Evolutionary conservation across 2,797 vertebrate species (phyloP), one percentile per base, ranked within the genome.

Genomic region (Enteromius paludinosus): DNA sequence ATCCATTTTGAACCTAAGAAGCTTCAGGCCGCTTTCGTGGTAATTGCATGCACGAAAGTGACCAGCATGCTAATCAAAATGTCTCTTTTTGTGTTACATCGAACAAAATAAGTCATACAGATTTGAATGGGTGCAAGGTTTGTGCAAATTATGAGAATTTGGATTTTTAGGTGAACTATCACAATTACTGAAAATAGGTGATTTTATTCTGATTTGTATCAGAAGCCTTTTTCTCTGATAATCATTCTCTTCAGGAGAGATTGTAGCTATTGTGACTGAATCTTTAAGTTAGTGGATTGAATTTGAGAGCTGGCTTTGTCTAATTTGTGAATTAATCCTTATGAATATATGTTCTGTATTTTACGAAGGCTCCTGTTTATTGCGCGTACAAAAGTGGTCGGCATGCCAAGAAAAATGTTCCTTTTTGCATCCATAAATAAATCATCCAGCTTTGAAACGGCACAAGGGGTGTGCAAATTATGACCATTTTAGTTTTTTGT

Each of bases 1-100:
- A 65, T 66, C 17, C 17, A 66, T 66, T 66, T 35, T 20, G 17
- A 66, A 66, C 9, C 64, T 66, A 38, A 66, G 17, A 66, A 66
- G 33, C 33, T 66, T 66, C 64, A 38, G 33, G 30, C 33, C 18
- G 17, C 64, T 66, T 66, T 66, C 33, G 20, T 33, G 20, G 33
- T 66, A 66, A 38, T 38, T 66, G 30, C 18, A 66, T n/a, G 64
- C 17, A 20, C 28, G 0, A 38, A 66, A 66, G 17, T 66, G 64
- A 38, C 64, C 64, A 66, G 64, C 64, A 66, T 66, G 64, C 64
- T n/a, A 66, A 66, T 38, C 30, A 66, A 66, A 38, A 38, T 35
- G 18, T 20, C 30, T 66, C 64, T 66, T 65, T 65, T 66, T 66
- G 18, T 9, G 1, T 66, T 38, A 38, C 18, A 20, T n/a, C 20